These are phyloP conservation scores for Delia radicum DNA, from an alignment of 1,140 invertebrate species.

Conservation along the genomic window DNA sequence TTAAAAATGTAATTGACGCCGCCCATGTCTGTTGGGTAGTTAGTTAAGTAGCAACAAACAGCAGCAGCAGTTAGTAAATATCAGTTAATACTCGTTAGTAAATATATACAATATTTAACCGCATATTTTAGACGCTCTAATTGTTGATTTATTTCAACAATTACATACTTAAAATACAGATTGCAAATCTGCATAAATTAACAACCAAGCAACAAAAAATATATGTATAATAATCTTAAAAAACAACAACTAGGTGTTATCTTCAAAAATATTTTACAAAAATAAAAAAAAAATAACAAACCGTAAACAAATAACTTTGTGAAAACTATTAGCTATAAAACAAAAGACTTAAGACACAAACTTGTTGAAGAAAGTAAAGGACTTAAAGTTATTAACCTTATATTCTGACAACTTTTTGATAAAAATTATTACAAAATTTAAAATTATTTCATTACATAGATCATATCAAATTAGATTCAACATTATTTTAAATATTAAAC, in stretches of 20 bases:
- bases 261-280: neutral
- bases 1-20: no score
- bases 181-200: constrained; percentile 4
- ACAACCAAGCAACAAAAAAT: neutral
- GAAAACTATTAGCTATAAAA: no score
- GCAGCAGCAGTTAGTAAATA: neutral
- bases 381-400: no score
- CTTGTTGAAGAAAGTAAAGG: neutral
- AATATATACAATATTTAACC: neutral
- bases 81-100: neutral
- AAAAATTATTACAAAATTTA: no score
- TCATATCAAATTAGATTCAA: no score
- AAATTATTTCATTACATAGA: no score
- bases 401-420: no score
- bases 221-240: neutral
- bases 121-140: constrained; percentile 4
- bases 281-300: neutral
- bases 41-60: neutral
- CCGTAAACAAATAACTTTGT: neutral
- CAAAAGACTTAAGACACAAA: neutral
- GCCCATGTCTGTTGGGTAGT: no score
- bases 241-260: neutral
- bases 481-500: no score
- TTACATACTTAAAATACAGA: neutral
- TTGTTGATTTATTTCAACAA: neutral